Base-by-base conservation (phyloP, 1,140 invertebrate species). In the Asobara japonica region DNA sequence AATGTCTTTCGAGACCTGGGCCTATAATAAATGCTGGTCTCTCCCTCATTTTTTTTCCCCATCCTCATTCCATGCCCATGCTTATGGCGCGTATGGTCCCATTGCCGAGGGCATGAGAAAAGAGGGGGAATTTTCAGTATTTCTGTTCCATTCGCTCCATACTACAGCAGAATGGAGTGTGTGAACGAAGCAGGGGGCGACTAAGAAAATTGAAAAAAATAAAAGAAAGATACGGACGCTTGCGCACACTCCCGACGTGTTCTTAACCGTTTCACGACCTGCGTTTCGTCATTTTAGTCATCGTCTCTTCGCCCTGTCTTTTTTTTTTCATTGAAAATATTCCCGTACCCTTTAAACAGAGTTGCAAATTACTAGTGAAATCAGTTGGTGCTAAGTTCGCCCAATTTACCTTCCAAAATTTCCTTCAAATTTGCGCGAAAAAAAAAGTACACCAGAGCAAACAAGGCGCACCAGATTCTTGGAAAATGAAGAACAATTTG, bases 111-210 rank as follows among this genome's bases (percentile, higher is more conserved):
- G 8, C 3, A 8, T 1, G n/a, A n/a, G n/a, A n/a, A n/a, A 1
- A 10, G 51, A 25, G 51, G 51, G 22, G 51, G 22, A 5, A 27
- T 56, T 56, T 45, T 45, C n/a, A 56, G 51, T 56, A 56, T 56
- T 56, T 56, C 51, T 56, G 20, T 27, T 56, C 51, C 25, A 22
- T 56, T 56, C 25, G 25, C 8, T 45, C n/a, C 18, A 45, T 16
- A 45, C 41, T 45, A 16, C 5, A 16, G 41, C 13, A 56, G 51
- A 56, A 56, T 56, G 51, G 51, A 56, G 51, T 56, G 51, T 56
- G 51, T 56, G 51, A 56, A 56, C 51, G 51, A 56, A 27, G 22
- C 51, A 56, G 51, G 51, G 51, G 51, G 51, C 22, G 51, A 56
- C 18, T 11, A 56, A 56, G 51, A 56, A 56, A 56, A 56, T 56